Evolutionary conservation across 2,888 invertebrate species (phyloP).

Genomic region (Chloromyia formosa): DNA sequence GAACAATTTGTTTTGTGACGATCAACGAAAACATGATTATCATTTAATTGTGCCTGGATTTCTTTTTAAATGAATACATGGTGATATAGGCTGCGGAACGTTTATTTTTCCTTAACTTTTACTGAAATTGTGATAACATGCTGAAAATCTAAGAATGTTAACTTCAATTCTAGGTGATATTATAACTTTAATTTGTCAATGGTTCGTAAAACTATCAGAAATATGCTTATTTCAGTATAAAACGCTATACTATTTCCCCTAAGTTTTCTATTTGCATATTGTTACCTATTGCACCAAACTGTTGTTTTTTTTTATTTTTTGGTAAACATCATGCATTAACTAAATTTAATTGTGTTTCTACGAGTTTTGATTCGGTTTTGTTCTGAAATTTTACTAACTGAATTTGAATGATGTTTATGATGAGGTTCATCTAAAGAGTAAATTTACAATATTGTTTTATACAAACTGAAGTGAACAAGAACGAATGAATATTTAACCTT

Average conservation of each 20-base stretch:
- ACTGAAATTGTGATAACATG: slow-evolving; percentile 1
- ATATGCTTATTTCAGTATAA: no score
- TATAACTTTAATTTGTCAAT: no score
- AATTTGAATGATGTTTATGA: slow-evolving; percentile 1
- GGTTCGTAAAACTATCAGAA: no score
- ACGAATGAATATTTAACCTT: slow-evolving; percentile 19
- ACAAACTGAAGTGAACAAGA: not conserved
- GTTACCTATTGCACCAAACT: no score
- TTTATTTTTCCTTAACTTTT: not conserved
- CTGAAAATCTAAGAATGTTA: not conserved
- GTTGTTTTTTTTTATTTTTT: not conserved
- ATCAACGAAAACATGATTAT: no score
- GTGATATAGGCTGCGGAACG: no score
- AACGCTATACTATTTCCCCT: no score
- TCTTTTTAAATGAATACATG: no score
- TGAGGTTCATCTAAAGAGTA: not conserved
- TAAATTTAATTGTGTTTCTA: slow-evolving; percentile 15
- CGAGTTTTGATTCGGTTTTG: not conserved
- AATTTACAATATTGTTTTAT: not conserved
- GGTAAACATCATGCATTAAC: slow-evolving; percentile 22
- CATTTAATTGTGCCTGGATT: no score
- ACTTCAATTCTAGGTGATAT: no score
- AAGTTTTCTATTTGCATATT: no score
- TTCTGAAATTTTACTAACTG: not conserved
- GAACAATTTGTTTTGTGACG: no score